Base-by-base conservation (phyloP, 2,888 invertebrate species). In the Serrognathus titanus region DNA sequence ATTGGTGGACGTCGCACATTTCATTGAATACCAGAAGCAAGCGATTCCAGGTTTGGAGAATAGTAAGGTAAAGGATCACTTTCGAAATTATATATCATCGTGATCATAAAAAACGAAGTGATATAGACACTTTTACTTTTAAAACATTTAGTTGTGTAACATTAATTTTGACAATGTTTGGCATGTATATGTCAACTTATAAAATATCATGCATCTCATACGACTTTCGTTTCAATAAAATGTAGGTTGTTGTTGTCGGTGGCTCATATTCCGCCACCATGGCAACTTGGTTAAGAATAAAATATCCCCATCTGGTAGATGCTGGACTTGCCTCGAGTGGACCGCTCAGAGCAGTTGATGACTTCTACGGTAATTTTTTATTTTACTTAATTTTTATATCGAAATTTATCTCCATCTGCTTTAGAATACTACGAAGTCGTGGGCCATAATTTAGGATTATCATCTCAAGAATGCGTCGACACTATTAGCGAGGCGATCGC, bases 361-460 rank as follows among this genome's bases (percentile, higher is more conserved):
- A 66, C 55, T 67, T 63, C 48, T 51, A 57, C 40, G 65, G 66
- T 68, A 60, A 51, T 7, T 37, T 31, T 5, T 3, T 2, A 16
- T 31, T 31, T 31, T 6, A 16, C 16, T 16, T 16, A 16, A 16
- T 16, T 31, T 31, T 5, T 31, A n/a, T n/a, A n/a, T 20, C 20
- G n/a, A 1, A 5, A 1, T 6, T 31, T 16, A 16, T 16, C 3
- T 31, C 24, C 6, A 3, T 31, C 4, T 31, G 13, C n/a, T 69
- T 69, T 71, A 84, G 84, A 84, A 66, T 84, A 83, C 64, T 73
- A 82, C 59, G 82, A 82, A 52, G 76, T 80, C 1, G 78, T 84
- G 10, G 69, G 78, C 0, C 45, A 59, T 2, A 57, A 55, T 47
- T 71, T 75, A 35, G 80, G 80, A 0, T 70, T 84, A 5, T 67